Conservation (phyloP, 2,797 vertebrate genomes). For the Nasua narica region DNA sequence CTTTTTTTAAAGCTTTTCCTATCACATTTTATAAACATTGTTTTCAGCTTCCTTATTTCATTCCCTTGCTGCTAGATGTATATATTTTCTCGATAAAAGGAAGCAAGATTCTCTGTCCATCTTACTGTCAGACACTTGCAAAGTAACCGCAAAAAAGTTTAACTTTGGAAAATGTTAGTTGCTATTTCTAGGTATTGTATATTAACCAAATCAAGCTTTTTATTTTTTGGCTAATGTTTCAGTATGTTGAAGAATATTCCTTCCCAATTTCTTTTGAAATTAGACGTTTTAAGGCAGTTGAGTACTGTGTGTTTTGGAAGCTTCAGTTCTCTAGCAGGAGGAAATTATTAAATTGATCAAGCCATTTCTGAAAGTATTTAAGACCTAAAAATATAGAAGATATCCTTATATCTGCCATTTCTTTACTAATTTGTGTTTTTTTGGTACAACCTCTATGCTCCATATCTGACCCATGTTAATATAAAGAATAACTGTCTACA, state of each 20-base stretch:
- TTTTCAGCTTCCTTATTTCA: background rate
- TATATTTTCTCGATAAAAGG: constrained; percentile 13
- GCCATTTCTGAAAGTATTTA: constrained; percentile 35
- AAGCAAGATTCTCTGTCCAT: background rate
- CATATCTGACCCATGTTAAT: background rate
- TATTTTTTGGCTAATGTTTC: constrained; percentile 7
- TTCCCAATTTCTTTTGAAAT: constrained; percentile 33
- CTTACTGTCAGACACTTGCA: background rate
- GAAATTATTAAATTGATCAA: background rate
- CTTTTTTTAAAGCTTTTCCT: background rate
- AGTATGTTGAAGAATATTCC: background rate
- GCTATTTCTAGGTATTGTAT: background rate
- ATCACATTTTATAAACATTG: background rate
- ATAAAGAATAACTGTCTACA: background rate
- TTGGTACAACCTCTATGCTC: background rate
- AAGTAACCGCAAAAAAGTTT: background rate
- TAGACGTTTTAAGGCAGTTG: background rate
- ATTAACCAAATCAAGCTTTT: constrained; percentile 13
- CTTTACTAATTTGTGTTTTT: background rate
- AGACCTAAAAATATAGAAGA: background rate
- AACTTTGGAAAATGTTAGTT: constrained; percentile 14
- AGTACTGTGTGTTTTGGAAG: constrained; percentile 7
- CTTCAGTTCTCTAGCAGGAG: background rate
- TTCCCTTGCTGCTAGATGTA: background rate
- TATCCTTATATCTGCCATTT: background rate